Base-by-base conservation (phyloP, 2,888 invertebrate species). In the Ophion costatus region DNA sequence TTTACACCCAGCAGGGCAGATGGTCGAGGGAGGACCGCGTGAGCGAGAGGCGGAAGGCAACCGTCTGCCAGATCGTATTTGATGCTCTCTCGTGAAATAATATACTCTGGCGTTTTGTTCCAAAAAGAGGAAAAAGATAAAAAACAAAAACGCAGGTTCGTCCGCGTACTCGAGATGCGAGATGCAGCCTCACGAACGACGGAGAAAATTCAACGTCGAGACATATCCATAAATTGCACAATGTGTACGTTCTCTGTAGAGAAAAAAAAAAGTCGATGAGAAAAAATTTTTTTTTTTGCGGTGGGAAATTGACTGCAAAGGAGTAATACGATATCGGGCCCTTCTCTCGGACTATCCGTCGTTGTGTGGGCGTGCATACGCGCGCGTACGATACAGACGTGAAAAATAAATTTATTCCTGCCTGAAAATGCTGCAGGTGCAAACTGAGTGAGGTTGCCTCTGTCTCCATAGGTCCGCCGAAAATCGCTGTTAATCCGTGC, bases 401-500 rank as follows among this genome's bases (percentile, higher is more conserved):
- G 51, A 22, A 29, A 66, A 74, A 74, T 74, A 74, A 80, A 80
- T 80, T 80, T 59, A 67, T 74, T 67, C 74, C 67, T 73, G 66
- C 67, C 67, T 80, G 80, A 74, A 74, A 80, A 80, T 66, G 29
- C 7, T 67, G 80, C 80, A 80, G 80, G 80, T 80, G 80, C 74
- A 80, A 80, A 80, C 74, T 71, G 80, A 29, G 66, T 45, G 74
- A 24, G 9, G 59, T 0, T 17, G 33, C 5, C 57, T 66, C 80
- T 73, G 42, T 38, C 22, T n/a, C 20, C 73, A n/a, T n/a, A 51
- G 67, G 66, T 74, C 24, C 67, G 59, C 74, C 66, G 66, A 80
- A 80, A 80, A 80, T 80, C 80, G 80, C 74, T 80, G 80, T 80
- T 80, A 80, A 80, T 80, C 80, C 80, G 59, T 74, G 74, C 80